Evolutionary conservation across 2,113 vertebrate species (phyloP).

Genomic region (Nyctereutes procyonoides): DNA sequence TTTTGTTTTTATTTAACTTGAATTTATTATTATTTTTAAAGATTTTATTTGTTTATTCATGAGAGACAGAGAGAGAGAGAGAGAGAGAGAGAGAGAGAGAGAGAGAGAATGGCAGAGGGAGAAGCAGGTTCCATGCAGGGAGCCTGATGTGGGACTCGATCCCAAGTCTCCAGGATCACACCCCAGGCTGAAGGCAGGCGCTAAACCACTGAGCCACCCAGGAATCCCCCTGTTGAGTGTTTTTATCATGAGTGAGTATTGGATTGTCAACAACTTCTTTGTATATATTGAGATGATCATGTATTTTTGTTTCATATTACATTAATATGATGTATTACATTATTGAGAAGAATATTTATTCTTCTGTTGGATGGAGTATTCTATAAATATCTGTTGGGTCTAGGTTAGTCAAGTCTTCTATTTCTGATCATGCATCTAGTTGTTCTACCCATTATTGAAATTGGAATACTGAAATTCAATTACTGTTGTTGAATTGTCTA

Average conservation of each 20-base stretch:
- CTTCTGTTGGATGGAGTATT: neutral
- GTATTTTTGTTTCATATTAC: neutral
- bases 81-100: too few relatives aligned
- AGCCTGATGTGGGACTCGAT: too few relatives aligned
- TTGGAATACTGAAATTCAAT: neutral
- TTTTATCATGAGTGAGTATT: neutral
- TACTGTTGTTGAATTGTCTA: neutral
- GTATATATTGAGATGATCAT: neutral
- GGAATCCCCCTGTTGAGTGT: neutral
- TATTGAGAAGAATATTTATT: neutral
- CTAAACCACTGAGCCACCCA: too few relatives aligned
- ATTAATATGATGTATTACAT: neutral
- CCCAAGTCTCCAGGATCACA: too few relatives aligned
- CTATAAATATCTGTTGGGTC: neutral
- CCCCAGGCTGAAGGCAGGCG: too few relatives aligned
- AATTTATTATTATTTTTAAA: too few relatives aligned
- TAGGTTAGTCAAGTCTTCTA: neutral
- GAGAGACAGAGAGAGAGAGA: too few relatives aligned
- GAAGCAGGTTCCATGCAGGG: too few relatives aligned
- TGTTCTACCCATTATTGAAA: neutral
- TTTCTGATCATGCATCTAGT: neutral
- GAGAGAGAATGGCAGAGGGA: too few relatives aligned
- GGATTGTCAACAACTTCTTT: neutral
- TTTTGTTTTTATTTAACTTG: too few relatives aligned
- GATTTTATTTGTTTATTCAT: too few relatives aligned